Base-by-base conservation (phyloP, 2,888 invertebrate genomes). In the Aquatica leii region DNA sequence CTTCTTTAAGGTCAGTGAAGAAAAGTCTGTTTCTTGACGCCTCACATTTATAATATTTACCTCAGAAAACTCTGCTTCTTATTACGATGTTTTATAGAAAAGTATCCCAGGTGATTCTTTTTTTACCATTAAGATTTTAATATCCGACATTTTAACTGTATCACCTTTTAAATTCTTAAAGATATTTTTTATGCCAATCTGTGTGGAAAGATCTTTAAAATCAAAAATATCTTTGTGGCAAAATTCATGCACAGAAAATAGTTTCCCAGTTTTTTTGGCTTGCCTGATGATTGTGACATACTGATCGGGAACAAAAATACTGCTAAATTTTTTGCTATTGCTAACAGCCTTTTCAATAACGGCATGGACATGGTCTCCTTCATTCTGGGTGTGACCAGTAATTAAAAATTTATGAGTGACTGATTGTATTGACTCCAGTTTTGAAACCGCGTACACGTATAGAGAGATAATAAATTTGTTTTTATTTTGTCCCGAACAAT, bases 401-500 rank as follows among this genome's bases (percentile, higher is more conserved):
- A 54, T 12, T 41, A 54, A 35, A 14, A 14, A 54, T 48, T 48
- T 56, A 12, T 56, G 56, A 1, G 24, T 46, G 5, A 55, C 31
- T 0, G 55, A 31, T 18, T 55, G 43, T 14, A 43, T 24, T 1
- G 31, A 11, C 12, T 1, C 34, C 14, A 53, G 40, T 17, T 53
- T 53, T 40, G 37, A 15, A 2, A 58, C 64, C 15, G 40, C 52
- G n/a, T 61, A 53, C 41, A 57, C 12, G 51, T 67, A 65, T 14
- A 67, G 17, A 11, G 48, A 40, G n/a, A 46, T 24, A 34, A 65
- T 58, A 49, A 61, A 61, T 35, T 37, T 34, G 50, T 66, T 66
- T 55, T 60, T 66, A 46, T 63, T 54, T 43, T 66, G 66, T n/a
- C n/a, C n/a, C 12, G 68, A 61, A 58, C 75, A 74, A 65, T 76